Conservation (phyloP, 2,797 vertebrate genomes). For the Melanotaenia pygmaea region DNA sequence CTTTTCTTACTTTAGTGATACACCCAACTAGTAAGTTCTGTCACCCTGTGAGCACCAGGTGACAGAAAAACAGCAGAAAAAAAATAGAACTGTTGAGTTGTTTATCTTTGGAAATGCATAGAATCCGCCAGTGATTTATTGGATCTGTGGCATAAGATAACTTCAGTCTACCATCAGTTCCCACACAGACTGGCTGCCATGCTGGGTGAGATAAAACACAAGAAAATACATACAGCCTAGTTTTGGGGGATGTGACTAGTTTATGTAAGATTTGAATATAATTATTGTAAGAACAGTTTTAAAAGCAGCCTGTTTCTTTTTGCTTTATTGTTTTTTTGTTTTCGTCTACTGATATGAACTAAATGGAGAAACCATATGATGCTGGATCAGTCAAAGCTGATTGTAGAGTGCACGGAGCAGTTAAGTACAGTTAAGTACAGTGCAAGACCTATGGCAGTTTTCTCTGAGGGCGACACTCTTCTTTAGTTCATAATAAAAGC, state of each 20-base stretch:
- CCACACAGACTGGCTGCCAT: not conserved
- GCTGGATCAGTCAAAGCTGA: not conserved
- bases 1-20: not conserved
- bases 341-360: not conserved
- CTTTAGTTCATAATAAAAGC: constrained; percentile 63
- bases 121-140: constrained; percentile 51
- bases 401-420: not conserved
- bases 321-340: not conserved
- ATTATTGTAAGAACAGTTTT: not conserved
- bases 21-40: constrained; percentile 1
- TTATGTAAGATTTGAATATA: not conserved
- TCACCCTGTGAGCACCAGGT: not conserved
- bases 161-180: constrained; percentile 11
- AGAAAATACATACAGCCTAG: not conserved
- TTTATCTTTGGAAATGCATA: constrained; percentile 40
- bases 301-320: not conserved
- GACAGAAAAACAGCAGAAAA: constrained; percentile 21
- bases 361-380: not conserved
- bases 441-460: constrained; percentile 10
- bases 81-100: constrained; percentile 45
- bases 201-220: not conserved
- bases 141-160: constrained; percentile 44
- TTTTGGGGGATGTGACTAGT: not conserved
- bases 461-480: constrained; percentile 39
- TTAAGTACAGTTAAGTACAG: constrained; percentile 14